phyloP scores from a whole-genome alignment of 2,888 invertebrate species.

The Heliconius cydno region DNA sequence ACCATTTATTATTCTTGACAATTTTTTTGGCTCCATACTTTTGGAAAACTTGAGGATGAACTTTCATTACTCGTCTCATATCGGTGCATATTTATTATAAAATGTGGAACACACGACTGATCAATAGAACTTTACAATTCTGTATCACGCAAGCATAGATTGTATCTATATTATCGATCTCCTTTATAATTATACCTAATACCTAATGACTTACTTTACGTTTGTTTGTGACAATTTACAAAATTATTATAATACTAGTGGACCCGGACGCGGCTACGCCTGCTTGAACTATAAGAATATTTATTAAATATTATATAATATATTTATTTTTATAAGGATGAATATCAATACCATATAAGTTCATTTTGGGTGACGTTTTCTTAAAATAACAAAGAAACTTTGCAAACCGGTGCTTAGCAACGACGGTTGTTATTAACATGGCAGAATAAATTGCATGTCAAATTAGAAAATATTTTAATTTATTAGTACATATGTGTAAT shows the following conservation, averaged over 20 bases:
- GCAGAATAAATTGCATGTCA: no score
- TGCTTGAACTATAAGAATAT: no score
- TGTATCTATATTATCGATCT: slow-evolving; percentile 65
- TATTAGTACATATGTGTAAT: no score
- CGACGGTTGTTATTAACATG: no score
- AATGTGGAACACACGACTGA: slow-evolving; percentile 13
- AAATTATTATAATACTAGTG: neutral
- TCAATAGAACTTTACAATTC: slow-evolving; percentile 40
- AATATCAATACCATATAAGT: no score
- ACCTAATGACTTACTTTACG: slow-evolving; percentile 10
- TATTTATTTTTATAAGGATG: no score
- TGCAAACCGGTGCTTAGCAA: no score
- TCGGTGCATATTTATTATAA: neutral
- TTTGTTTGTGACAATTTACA: neutral
- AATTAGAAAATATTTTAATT: no score
- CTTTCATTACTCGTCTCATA: slow-evolving; percentile 59
- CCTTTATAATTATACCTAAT: slow-evolving; percentile 23
- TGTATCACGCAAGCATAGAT: slow-evolving; percentile 62
- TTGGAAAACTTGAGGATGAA: slow-evolving; percentile 61
- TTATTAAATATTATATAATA: no score
- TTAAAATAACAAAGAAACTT: no score
- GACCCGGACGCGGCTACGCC: no score
- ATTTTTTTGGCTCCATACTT: slow-evolving; percentile 49
- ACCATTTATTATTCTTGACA: slow-evolving; percentile 44
- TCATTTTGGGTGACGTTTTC: no score